Evolutionary conservation across 2,113 vertebrate genomes (phyloP).

Genomic region (Ovis aries): DNA sequence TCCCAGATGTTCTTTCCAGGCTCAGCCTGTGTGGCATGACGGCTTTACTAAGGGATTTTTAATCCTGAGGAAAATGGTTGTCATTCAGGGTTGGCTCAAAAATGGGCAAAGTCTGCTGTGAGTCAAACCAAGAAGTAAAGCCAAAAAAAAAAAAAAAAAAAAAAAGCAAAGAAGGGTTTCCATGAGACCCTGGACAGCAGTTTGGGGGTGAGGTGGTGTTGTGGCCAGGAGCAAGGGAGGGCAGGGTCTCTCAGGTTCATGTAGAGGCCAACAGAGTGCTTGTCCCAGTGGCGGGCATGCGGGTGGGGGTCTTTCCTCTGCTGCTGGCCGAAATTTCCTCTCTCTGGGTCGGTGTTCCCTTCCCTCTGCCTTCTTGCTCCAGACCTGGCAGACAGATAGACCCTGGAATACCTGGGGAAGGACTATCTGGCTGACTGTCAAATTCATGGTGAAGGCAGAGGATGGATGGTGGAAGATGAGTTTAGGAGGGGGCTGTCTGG

Average conservation of each 20-base stretch:
- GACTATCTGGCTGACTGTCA: background rate
- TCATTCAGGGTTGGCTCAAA: constrained; percentile 21
- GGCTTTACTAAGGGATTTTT: constrained; percentile 3
- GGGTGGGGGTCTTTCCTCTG: background rate
- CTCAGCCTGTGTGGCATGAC: constrained; percentile 21
- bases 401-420: background rate
- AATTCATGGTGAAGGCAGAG: background rate
- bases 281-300: background rate
- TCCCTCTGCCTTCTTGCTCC: background rate
- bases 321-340: background rate
- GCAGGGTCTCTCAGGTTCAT: accelerated
- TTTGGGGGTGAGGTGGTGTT: background rate
- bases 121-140: background rate
- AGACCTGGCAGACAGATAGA: background rate
- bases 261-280: background rate
- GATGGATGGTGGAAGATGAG: background rate
- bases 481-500: background rate
- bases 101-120: background rate
- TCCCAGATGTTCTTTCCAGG: constrained; percentile 23
- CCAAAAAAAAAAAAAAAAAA: background rate
- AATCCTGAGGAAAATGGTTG: constrained; percentile 27
- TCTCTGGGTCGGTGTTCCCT: background rate
- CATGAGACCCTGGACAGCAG: background rate
- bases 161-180: background rate
- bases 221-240: accelerated